phyloP scores from a whole-genome alignment of 2,888 invertebrate species.

The Phytoseiulus persimilis region DNA sequence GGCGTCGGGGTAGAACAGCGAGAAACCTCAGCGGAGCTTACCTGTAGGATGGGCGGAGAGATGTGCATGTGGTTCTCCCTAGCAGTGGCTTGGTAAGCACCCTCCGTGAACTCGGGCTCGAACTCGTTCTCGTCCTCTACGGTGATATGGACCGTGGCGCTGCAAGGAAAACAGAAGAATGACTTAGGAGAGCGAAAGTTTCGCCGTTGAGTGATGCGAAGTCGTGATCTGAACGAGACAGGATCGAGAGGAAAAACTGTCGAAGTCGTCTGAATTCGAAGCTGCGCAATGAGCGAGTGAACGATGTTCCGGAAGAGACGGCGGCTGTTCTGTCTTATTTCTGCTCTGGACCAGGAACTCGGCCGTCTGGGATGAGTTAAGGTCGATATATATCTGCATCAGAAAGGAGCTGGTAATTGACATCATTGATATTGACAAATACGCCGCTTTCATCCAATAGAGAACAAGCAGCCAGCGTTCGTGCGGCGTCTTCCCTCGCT shows the following conservation, averaged over 20 bases:
- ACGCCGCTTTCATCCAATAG: neutral
- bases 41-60: conserved; percentile 29
- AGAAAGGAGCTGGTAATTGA: neutral
- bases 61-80: conserved; percentile 42
- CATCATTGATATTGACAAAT: neutral
- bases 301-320: neutral
- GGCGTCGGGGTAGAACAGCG: too few relatives aligned
- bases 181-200: neutral
- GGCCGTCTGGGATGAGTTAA: neutral
- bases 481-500: neutral
- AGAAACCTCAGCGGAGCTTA: neutral
- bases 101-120: conserved; percentile 45
- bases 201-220: too few relatives aligned
- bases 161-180: conserved; percentile 11
- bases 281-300: too few relatives aligned
- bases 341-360: neutral
- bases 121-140: conserved; percentile 46
- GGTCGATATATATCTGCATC: neutral
- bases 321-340: neutral
- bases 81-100: conserved; percentile 45
- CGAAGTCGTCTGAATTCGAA: too few relatives aligned
- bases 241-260: too few relatives aligned
- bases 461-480: neutral
- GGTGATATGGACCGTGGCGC: conserved; percentile 45
- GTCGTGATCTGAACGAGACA: too few relatives aligned